Conservation (phyloP, 2,113 vertebrate species). For the Bufo bufo region DNA sequence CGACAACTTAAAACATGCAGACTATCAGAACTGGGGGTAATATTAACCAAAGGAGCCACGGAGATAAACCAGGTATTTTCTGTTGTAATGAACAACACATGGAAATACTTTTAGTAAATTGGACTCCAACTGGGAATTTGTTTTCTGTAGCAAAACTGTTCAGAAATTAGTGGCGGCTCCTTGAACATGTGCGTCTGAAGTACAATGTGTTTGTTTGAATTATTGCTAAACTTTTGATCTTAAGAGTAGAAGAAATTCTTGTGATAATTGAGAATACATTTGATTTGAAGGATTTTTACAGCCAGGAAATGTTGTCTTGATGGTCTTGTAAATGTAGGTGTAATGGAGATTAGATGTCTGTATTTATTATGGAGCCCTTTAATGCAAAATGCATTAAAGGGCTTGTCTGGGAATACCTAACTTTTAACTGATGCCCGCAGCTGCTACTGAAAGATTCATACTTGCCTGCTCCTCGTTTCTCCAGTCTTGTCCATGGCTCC, state of each 20-base stretch:
- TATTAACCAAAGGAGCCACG: not conserved
- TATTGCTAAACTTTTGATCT: not conserved
- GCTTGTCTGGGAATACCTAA: too few species aligned
- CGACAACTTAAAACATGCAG: not conserved
- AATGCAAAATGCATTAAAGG: too few species aligned
- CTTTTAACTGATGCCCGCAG: too few species aligned
- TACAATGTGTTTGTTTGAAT: conserved; percentile 7
- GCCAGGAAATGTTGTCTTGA: not conserved
- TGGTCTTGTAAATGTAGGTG: not conserved
- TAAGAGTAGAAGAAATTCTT: not conserved
- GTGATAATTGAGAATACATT: not conserved
- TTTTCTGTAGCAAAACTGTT: not conserved
- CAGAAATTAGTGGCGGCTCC: not conserved
- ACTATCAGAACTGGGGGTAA: not conserved
- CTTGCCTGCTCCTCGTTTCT: too few species aligned
- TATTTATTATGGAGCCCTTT: not conserved
- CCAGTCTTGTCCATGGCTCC: too few species aligned
- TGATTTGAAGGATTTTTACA: not conserved
- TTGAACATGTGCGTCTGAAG: not conserved
- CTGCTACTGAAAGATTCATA: too few species aligned
- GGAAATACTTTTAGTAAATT: conserved; percentile 6
- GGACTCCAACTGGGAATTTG: conserved; percentile 12
- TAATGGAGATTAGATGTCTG: too few species aligned
- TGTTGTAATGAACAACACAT: conserved; percentile 36
- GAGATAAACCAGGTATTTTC: not conserved